These are phyloP conservation scores for Brenthis daphne DNA, from an alignment of 2,888 invertebrate genomes.

Conservation along the genomic window DNA sequence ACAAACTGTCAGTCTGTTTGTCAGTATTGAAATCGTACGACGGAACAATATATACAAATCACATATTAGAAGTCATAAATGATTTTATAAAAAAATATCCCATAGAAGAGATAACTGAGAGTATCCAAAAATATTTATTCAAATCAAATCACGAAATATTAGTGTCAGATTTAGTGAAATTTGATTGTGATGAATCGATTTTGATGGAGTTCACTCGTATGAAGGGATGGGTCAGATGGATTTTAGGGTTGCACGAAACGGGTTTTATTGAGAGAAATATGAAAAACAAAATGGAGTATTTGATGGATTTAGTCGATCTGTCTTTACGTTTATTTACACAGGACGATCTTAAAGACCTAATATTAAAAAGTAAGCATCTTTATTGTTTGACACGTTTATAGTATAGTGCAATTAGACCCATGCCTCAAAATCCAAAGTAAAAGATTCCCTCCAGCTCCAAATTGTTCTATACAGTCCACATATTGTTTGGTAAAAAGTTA, in stretches of 20 bases:
- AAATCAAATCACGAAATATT: conserved; percentile 34
- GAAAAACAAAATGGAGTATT: conserved; percentile 40
- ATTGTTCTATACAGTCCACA: no score
- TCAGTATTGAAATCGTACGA: conserved; percentile 27
- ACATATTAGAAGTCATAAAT: background rate
- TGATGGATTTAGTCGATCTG: conserved; percentile 48
- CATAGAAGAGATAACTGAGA: conserved; percentile 44
- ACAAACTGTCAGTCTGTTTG: conserved; percentile 40
- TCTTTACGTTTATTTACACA: conserved; percentile 44
- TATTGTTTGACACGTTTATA: no score
- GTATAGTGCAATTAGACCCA: no score
- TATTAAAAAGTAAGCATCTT: background rate
- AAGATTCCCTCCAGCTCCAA: no score
- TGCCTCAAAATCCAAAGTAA: no score
- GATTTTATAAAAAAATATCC: conserved; percentile 30
- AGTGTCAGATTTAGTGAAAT: conserved; percentile 43
- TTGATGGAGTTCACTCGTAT: conserved; percentile 16
- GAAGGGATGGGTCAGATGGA: conserved; percentile 21
- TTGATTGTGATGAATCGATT: conserved; percentile 36
- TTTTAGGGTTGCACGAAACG: conserved; percentile 25
- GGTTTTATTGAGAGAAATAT: conserved; percentile 25
- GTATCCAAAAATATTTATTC: conserved; percentile 44
- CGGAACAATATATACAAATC: background rate
- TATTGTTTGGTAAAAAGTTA: no score
- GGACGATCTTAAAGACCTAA: conserved; percentile 40